phyloP scores from a whole-genome alignment of 23 tunicate species.

The Styela clava region DNA sequence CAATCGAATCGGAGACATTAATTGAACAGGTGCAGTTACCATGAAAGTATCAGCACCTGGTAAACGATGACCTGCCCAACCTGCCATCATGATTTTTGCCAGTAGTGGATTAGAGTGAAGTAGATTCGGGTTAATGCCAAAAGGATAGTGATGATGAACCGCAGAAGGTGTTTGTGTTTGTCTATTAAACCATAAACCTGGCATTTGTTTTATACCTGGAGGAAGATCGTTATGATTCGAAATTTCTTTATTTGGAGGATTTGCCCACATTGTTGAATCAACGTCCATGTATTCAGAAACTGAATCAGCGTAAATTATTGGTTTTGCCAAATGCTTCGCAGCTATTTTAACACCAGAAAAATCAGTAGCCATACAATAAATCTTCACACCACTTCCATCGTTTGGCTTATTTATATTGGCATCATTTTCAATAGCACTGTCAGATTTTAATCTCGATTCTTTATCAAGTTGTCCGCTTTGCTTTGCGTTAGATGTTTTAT shows the following conservation, averaged over 20 bases:
- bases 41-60: neutral
- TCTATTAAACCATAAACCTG: neutral
- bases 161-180: slow-evolving; percentile 28
- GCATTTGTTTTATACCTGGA: slow-evolving; percentile 34
- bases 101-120: slow-evolving; percentile 73
- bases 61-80: slow-evolving; percentile 9
- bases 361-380: neutral
- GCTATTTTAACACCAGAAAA: neutral
- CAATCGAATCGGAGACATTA: neutral
- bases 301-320: neutral
- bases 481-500: neutral
- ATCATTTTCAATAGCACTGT: neutral
- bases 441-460: neutral
- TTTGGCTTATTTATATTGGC: neutral
- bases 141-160: slow-evolving; percentile 74
- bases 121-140: slow-evolving; percentile 74
- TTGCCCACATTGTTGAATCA: slow-evolving; percentile 52
- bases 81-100: slow-evolving; percentile 66
- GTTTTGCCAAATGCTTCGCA: neutral
- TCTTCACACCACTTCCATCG: neutral
- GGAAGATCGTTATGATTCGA: slow-evolving; percentile 68
- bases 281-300: slow-evolving; percentile 38
- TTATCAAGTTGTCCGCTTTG: too few species aligned
- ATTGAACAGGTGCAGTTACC: neutral
- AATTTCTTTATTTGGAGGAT: slow-evolving; percentile 73